Evolutionary conservation across 2,888 invertebrate genomes (phyloP).

Genomic region (Tiliacea aurago): DNA sequence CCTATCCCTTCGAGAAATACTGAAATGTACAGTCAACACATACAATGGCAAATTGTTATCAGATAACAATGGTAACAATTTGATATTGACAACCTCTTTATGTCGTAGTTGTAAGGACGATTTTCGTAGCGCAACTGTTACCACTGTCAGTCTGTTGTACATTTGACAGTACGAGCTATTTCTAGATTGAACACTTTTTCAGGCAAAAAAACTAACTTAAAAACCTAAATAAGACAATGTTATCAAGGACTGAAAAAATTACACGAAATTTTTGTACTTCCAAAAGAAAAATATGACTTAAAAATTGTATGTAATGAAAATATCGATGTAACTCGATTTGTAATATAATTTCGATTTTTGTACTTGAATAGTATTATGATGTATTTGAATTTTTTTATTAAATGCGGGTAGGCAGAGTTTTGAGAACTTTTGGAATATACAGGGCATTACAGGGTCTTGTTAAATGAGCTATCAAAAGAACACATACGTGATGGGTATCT

Average conservation of each 20-base stretch:
- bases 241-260: conserved; percentile 43
- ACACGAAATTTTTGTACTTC: conserved; percentile 51
- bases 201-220: neutral
- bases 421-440: neutral
- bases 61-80: neutral
- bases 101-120: neutral
- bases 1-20: neutral
- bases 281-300: conserved; percentile 35
- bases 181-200: conserved; percentile 18
- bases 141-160: neutral
- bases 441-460: too few species aligned
- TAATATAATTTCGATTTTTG: conserved; percentile 37
- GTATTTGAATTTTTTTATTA: conserved; percentile 24
- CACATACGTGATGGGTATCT: neutral
- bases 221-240: conserved; percentile 18
- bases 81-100: neutral
- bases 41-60: neutral
- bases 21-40: neutral
- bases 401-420: conserved; percentile 28
- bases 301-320: conserved; percentile 29
- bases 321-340: conserved; percentile 25
- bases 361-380: conserved; percentile 55
- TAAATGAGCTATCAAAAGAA: neutral
- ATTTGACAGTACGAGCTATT: neutral
- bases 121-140: neutral